Conservation (phyloP, 2,888 invertebrate species). For the Glaucopsyche alexis region DNA sequence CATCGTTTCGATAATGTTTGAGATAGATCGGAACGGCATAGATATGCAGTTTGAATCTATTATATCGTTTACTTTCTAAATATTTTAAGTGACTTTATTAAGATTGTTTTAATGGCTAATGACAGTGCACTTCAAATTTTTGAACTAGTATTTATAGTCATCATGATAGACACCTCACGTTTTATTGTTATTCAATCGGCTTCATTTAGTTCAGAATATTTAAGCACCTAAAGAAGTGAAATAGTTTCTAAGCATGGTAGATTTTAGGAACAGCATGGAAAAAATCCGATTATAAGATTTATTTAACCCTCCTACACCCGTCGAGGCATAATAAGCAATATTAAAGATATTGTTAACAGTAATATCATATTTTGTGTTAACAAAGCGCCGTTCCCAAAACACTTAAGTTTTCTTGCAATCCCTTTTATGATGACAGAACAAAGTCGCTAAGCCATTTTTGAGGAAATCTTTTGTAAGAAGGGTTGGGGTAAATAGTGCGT, state of each 20-base stretch:
- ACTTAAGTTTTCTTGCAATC: constrained; percentile 30
- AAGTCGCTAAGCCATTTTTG: constrained; percentile 34
- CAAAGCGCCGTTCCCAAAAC: constrained; percentile 37
- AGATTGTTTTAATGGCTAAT: constrained; percentile 18
- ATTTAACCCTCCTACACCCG: constrained; percentile 20
- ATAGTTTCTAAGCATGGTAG: not conserved
- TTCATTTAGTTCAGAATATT: not conserved
- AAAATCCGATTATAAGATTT: constrained; percentile 26
- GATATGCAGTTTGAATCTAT: constrained; percentile 38
- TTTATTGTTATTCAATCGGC: not conserved
- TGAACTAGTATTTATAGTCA: not conserved
- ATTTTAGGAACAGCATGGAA: not conserved
- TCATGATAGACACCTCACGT: not conserved
- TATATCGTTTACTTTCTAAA: constrained; percentile 38
- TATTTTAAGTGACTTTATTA: constrained; percentile 34
- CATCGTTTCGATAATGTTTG: constrained; percentile 65
- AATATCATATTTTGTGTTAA: constrained; percentile 31
- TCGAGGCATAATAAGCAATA: constrained; percentile 7
- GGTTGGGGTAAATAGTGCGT: constrained; percentile 56
- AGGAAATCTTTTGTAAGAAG: constrained; percentile 41
- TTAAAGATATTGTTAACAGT: constrained; percentile 25
- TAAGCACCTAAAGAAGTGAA: not conserved
- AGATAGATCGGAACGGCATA: constrained; percentile 55
- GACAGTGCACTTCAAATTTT: constrained; percentile 6
- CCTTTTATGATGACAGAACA: constrained; percentile 30